Evolutionary conservation across 2,888 invertebrate species (phyloP), one percentile per base, ranked within the genome.

Genomic region (Beris morrisii): DNA sequence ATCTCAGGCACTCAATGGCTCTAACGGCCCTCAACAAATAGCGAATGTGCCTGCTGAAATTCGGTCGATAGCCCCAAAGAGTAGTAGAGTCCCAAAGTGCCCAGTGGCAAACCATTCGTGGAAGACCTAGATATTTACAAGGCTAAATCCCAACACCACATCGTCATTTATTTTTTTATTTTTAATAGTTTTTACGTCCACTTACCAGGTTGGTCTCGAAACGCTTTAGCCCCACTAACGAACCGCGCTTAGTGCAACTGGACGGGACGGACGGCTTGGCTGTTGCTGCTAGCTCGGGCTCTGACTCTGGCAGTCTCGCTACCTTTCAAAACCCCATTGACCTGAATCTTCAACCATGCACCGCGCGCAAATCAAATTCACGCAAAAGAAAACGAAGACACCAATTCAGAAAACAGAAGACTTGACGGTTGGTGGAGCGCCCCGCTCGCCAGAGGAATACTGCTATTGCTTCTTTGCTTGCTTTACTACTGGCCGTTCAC

Each of bases 261-360:
- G 28, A n/a, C 13, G 44, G 57, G 13, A 11, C 15, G 32, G 15
- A 5, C 6, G 6, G 46, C 13, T 11, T 58, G 52, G 44, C 44
- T 43, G 54, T 54, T 45, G 13, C 5, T 43, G 48, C 15, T 11
- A 12, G 46, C n/a, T 38, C 44, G 43, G 31, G 28, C 45, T 22
- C 13, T 2, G 7, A 13, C 28, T 48, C 63, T 45, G 13, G 56
- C 43, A 55, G 12, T 38, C 22, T 22, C 22, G 22, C 44, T 65
- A 50, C 57, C 65, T 66, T 65, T 64, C 69, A 69, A 69, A 69
- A 67, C 64, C 67, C 69, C 69, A 67, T 66, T 69, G 69, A 69
- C 69, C 69, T 67, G 66, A 65, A 69, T 69, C 64, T 55, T 52
- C 58, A 65, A 52, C 44, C 52, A 65, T 54, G 64, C 64, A 64